A percentile compares a stretch with the other conserved stretches of the same genome.
phyloP scores from a whole-genome alignment of 2,888 invertebrate genomes.

The Cerastis leucographa region DNA sequence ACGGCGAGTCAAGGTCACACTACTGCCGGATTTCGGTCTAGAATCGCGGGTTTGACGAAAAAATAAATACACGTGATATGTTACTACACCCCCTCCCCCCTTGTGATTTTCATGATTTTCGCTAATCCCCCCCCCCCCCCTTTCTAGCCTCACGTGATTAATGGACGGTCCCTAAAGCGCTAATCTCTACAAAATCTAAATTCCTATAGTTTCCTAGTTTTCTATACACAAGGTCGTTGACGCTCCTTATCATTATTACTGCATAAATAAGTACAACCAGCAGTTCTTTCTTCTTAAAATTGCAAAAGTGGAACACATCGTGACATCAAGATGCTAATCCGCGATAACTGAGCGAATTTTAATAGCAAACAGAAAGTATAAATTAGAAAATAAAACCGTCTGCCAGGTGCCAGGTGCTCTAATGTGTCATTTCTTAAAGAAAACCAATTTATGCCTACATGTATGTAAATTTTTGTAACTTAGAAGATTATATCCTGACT shows the following conservation, averaged over 20 bases:
- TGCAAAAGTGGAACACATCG: conserved; percentile 42
- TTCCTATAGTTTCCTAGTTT: conserved; percentile 1
- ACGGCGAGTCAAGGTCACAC: too few species aligned
- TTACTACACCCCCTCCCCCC: too few species aligned
- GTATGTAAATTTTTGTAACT: not conserved
- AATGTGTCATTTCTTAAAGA: conserved; percentile 11
- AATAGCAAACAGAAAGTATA: conserved; percentile 39
- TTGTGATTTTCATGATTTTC: too few species aligned
- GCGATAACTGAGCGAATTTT: conserved; percentile 46
- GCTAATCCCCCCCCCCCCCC: too few species aligned
- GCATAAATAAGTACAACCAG: conserved; percentile 1
- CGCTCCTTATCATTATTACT: not conserved
- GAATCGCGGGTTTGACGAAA: too few species aligned
- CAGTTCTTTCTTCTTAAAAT: conserved; percentile 14
- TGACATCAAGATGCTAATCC: conserved; percentile 42
- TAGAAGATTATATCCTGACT: not conserved
- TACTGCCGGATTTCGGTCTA: too few species aligned
- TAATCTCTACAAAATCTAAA: not conserved
- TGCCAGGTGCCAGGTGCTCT: not conserved
- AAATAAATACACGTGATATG: too few species aligned
- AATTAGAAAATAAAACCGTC: conserved; percentile 37
- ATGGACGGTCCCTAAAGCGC: too few species aligned
- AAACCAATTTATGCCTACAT: not conserved
- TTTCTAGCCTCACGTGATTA: too few species aligned
- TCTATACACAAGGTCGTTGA: not conserved